Percentiles rank a stretch among this genome's conserved stretches.
Evolutionary conservation across 1,140 invertebrate species (phyloP).

Genomic region (Zophobas atratus): DNA sequence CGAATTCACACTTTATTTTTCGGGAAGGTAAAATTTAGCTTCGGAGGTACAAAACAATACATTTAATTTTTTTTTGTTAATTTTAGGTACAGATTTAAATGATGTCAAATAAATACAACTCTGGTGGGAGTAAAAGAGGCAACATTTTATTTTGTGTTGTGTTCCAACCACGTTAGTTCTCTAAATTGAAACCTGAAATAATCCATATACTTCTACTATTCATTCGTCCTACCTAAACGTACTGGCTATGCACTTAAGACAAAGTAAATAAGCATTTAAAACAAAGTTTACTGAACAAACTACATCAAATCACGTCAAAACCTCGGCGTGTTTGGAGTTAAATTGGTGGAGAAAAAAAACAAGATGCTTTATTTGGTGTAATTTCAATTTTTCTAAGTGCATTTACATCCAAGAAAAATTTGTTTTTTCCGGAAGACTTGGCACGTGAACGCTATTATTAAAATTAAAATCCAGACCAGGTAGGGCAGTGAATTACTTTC

Average conservation of each 20-base stretch:
- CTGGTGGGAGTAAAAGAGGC: too few species aligned
- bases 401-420: conserved; percentile 10
- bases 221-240: too few species aligned
- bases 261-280: not conserved
- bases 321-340: not conserved
- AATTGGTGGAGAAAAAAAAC: not conserved
- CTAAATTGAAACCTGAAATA: too few species aligned
- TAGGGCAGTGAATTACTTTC: conserved; percentile 14
- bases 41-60: too few species aligned
- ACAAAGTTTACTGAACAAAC: not conserved
- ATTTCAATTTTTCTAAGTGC: conserved; percentile 32
- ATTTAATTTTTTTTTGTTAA: too few species aligned
- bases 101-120: too few species aligned
- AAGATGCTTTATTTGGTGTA: conserved; percentile 5
- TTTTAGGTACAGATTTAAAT: too few species aligned
- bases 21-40: too few species aligned
- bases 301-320: not conserved
- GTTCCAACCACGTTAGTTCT: too few species aligned
- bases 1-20: too few species aligned
- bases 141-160: too few species aligned
- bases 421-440: conserved; percentile 17
- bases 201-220: too few species aligned
- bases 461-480: conserved; percentile 37
- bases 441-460: conserved; percentile 31
- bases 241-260: not conserved